Conservation (phyloP, 2,113 vertebrate species). For the Xenotilapia caudafasciata region DNA sequence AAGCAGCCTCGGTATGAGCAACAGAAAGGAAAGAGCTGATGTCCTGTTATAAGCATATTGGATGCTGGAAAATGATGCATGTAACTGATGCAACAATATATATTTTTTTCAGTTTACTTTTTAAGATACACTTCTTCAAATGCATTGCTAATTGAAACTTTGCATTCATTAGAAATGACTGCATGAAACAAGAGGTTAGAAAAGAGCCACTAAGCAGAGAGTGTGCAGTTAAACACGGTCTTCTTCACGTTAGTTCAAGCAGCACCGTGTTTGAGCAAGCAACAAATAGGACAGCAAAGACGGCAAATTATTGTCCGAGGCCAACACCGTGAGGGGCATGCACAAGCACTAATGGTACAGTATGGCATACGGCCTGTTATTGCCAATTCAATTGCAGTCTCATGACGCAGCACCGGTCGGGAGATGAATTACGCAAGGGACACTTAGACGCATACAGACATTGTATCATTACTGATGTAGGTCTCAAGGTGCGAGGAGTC, state of each 20-base stretch:
- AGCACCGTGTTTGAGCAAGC: background rate
- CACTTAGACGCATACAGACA: background rate
- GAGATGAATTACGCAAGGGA: conserved; percentile 4
- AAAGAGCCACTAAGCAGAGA: background rate
- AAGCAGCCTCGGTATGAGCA: background rate
- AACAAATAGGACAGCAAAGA: background rate
- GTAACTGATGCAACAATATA: background rate
- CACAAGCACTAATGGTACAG: background rate
- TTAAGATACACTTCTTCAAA: background rate
- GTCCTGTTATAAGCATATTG: background rate
- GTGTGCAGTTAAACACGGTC: background rate
- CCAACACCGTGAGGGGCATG: background rate
- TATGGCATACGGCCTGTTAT: background rate
- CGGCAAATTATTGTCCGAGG: background rate
- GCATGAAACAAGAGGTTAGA: background rate
- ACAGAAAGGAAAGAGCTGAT: background rate
- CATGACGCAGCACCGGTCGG: conserved; percentile 39
- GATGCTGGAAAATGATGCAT: background rate
- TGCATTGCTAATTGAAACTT: background rate
- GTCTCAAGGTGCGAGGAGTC: conserved; percentile 6
- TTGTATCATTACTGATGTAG: conserved; percentile 20
- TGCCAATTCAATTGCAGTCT: conserved; percentile 1
- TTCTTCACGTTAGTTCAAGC: background rate
- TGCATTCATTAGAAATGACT: background rate
- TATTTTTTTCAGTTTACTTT: background rate